phyloP scores from a whole-genome alignment of 2,797 vertebrate genomes.

The Galagoides demidoff region DNA sequence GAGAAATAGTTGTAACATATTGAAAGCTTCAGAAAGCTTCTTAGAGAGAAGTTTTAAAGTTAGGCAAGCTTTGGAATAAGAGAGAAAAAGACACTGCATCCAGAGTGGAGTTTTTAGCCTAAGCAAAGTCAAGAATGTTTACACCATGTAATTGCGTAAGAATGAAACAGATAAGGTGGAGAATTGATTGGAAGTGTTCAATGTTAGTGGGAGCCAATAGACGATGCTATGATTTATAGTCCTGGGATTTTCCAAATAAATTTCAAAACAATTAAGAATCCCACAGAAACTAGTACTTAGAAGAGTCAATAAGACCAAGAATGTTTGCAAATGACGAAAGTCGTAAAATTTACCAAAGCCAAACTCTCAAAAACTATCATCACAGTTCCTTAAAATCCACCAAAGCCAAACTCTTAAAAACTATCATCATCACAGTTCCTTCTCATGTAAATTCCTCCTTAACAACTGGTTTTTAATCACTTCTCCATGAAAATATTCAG shows the following conservation, averaged over 20 bases:
- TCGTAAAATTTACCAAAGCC: background rate
- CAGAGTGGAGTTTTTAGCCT: background rate
- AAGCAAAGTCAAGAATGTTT: background rate
- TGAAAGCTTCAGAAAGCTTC: background rate
- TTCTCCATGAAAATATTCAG: background rate
- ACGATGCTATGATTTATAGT: background rate
- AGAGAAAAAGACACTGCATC: background rate
- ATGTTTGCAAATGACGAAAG: conserved; percentile 2
- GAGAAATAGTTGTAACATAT: background rate
- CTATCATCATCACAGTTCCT: background rate
- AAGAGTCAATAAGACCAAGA: background rate
- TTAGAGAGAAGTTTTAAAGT: background rate
- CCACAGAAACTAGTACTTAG: background rate
- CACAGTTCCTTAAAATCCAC: background rate
- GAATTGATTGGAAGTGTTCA: background rate
- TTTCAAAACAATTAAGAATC: background rate
- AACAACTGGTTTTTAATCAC: conserved; percentile 35
- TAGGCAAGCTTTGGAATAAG: background rate
- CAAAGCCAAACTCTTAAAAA: background rate
- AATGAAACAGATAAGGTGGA: background rate
- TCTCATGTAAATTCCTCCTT: background rate
- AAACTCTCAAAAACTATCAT: background rate
- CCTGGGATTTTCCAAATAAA: background rate
- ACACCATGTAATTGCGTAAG: background rate
- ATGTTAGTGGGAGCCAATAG: background rate